Evolutionary conservation across 2,888 invertebrate species (phyloP), one percentile per base, ranked within the genome.

Genomic region (Thumatha senex): DNA sequence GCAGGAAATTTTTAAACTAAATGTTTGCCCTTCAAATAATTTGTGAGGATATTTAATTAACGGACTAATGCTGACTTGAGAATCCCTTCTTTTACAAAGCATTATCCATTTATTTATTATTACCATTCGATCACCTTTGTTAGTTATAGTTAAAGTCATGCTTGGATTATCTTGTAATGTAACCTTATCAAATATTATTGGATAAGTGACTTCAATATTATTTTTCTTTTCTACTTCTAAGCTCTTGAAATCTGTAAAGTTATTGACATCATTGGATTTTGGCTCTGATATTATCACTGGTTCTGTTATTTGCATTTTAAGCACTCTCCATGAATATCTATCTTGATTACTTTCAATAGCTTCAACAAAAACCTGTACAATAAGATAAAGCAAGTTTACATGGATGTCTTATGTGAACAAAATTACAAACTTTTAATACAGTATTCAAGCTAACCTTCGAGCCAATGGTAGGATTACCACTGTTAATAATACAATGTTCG

Each of bases 291-390:
- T 12, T 92, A 52, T 55, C 1, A 33, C 12, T 35, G 73, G 44
- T 84, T 89, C 69, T 14, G 66, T 61, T 39, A 73, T 55, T 43
- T 78, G 56, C 54, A 89, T 58, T 74, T 83, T 86, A 46, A 95
- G 71, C 0, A 94, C 94, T 61, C 96, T 88, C 95, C 95, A 93
- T 41, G 80, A 79, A 50, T 82, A 92, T 10, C 71, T 64, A 12
- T 89, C 92, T 85, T 95, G 94, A 63, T 94, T 93, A 76, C 96
- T 96, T 83, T 96, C 96, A 65, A 96, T 95, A 1, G 94, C 92
- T 74, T 96, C 95, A 5, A 93, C 92, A 48, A 92, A 74, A 2
- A 95, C 87, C 92, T 92, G 74, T 46, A 78, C 76, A 48, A 29
- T 39, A 34, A 30, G 33, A 24, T 38, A 36, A 47, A 33, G 13